Base-by-base conservation (phyloP, 2,113 vertebrate genomes). In the Hirundichthys speculiger region DNA sequence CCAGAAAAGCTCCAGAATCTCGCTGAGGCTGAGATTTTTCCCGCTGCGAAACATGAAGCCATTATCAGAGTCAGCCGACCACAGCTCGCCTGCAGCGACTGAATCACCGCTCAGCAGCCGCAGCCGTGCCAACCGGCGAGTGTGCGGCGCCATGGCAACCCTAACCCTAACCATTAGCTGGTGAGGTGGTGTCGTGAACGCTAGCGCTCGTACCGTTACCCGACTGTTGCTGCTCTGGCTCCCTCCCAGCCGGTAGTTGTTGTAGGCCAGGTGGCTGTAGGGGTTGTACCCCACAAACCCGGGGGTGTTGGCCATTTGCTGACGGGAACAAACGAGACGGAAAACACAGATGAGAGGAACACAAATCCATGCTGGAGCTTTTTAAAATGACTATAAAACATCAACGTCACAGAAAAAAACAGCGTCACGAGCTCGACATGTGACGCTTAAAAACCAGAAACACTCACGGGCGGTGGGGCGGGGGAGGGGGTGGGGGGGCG, bases 281-380 rank as follows among this genome's bases (percentile, higher is more conserved):
- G 98, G 98, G 96, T 99, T 99, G 97, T 99, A 99, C 93, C 98
- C 98, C 95, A 99, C 98, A 97, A 99, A 99, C 94, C 96, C 98
- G 85, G 97, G 88, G 91, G 95, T 99, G 96, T 95, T 99, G 95
- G 96, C 95, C 94, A 97, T 94, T 99, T 99, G 98, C 98, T 99
- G 94, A 97, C 96, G 95, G 94, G 85, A 95, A 98, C 93, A 98
- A 96, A 96, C 95, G 93, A 96, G 95, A 96, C 92, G 96, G 51
- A 96, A n/a, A 96, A 96, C 94, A 96, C 91, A 87, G 95, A 97
- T 96, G 94, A 97, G 94, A 96, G 93, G 93, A 86, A 88, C 91
- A 92, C 93, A 24, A n/a, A 77, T 60, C 74, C 69, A 81, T 69
- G 67, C 61, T 40, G 18, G 16, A 38, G 30, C 30, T 10, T 2